Base-by-base conservation (phyloP, 2,113 vertebrate genomes). In the Corythoichthys haematopterus region DNA sequence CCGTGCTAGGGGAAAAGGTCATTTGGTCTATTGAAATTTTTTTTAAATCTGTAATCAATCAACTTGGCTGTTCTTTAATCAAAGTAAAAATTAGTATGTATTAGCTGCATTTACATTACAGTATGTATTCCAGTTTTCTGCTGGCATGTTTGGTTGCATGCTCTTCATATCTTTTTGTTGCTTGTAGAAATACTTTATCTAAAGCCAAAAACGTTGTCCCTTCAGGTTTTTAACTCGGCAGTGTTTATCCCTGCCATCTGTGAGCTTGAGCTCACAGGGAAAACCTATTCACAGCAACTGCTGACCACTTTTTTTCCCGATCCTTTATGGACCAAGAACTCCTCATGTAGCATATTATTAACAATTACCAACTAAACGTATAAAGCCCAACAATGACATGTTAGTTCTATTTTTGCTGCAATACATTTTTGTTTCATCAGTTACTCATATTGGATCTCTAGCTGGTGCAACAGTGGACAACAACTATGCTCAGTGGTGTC, bases 401-500 rank as follows among this genome's bases (percentile, higher is more conserved):
- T 11, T 33, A 55, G 53, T 55, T 55, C 1, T 11, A 33, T 35
- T 36, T 33, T 55, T 55, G 8, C 10, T 55, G 1, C 4, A 35
- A 3, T 55, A 9, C 51, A n/a, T 33, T 28, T 62, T 38, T 72
- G 10, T 11, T 40, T 65, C n/a, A 51, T 13, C 58, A 64, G 2
- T 72, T 12, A 28, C 1, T 64, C 10, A 65, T 63, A 53, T 55
- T 59, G 11, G 8, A 3, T 70, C n/a, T 64, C 4, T 16, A n/a
- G 20, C 50, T 65, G 33, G 64, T 38, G 28, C 40, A 3, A 1
- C 63, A 43, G 6, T 65, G 4, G 28, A 59, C 53, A 28, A 40
- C 58, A 53, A 56, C 13, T 13, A 6, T 61, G 56, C 20, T 28
- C 60, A 70, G 82, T 68, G 69, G 70, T 35, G 14, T 52, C 36